A percentile compares a stretch with the other conserved stretches of the same genome.
These are phyloP conservation scores for Drosophila lini DNA, from an alignment of 1,140 invertebrate species.

Conservation along the genomic window DNA sequence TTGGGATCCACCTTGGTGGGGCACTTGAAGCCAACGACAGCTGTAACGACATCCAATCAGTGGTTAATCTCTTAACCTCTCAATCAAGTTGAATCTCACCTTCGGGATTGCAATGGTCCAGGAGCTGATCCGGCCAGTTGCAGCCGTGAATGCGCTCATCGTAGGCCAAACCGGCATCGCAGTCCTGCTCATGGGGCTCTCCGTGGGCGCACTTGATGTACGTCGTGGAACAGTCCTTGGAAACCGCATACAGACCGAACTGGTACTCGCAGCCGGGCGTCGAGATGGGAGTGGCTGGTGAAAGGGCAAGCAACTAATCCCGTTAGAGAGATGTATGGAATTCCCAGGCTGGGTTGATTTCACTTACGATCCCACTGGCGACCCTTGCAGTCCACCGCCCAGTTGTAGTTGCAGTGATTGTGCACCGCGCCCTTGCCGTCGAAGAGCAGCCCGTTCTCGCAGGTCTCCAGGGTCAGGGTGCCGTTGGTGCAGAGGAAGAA, in stretches of 20 bases:
- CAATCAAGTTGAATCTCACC: conserved; percentile 84
- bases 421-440: conserved; percentile 94
- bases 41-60: conserved; percentile 77
- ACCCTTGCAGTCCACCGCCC: conserved; percentile 95
- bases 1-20: conserved; percentile 92
- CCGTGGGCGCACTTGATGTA: conserved; percentile 95
- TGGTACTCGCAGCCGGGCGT: conserved; percentile 93
- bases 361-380: conserved; percentile 92
- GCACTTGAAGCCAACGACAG: conserved; percentile 92
- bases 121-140: conserved; percentile 96
- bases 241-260: conserved; percentile 94
- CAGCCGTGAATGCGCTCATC: conserved; percentile 94
- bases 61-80: not conserved
- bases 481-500: conserved; percentile 97
- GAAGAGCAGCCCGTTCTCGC: conserved; percentile 96
- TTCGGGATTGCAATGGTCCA: conserved; percentile 94
- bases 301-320: not conserved
- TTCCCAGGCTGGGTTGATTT: not conserved
- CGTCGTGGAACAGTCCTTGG: conserved; percentile 91
- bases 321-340: not conserved
- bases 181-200: conserved; percentile 90
- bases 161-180: conserved; percentile 94
- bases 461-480: conserved; percentile 94
- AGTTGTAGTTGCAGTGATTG: conserved; percentile 97
- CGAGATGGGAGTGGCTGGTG: conserved; percentile 90